Evolutionary conservation across 2,113 vertebrate genomes (phyloP), one percentile per base, ranked within the genome.

Genomic region (Orycteropus afer): DNA sequence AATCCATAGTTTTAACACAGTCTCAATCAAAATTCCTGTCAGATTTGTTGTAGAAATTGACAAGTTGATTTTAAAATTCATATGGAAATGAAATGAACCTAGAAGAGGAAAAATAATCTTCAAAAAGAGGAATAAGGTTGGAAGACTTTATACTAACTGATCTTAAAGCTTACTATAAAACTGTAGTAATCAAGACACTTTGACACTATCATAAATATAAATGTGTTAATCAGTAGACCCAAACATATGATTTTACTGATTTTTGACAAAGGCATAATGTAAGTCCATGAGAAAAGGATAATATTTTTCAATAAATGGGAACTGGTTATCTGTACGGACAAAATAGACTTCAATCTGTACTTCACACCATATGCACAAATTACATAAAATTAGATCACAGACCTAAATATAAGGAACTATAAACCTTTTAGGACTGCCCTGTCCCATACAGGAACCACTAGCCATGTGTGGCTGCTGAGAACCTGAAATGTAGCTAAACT

Each of bases 21-120:
- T 20, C 55, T 22, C 55, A 20, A n/a, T 14, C 63, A 79, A 90
- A 82, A 67, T 42, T 18, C 40, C 45, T 40, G 32, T 53, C 61
- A 82, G 17, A n/a, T 74, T 84, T 92, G 49, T 49, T 79, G 47
- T 65, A 59, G 90, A 95, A 83, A 85, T 53, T 57, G 55, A 57
- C 13, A 57, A 57, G 5, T 37, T 59, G 80, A 59, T 76, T 63
- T 17, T 86, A 90, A 91, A 67, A 34, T 83, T 97, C 40, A 80
- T 61, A 80, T 90, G 13, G 29, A 80, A 90, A 88, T 23, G 17
- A 94, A 94, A 93, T 95, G 11, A 80, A 61, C 4, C 80, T 45
- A 53, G 25, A 84, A 63, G 34, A 87, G 27, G 34, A 74, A 86
- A 95, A 76, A 51, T 7, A 37, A 78, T 17, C 20, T 53, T 76